Percentiles rank a stretch among this genome's conserved stretches.
Evolutionary conservation across 2,113 vertebrate species (phyloP).

Genomic region (Paraplagusia blochii): DNA sequence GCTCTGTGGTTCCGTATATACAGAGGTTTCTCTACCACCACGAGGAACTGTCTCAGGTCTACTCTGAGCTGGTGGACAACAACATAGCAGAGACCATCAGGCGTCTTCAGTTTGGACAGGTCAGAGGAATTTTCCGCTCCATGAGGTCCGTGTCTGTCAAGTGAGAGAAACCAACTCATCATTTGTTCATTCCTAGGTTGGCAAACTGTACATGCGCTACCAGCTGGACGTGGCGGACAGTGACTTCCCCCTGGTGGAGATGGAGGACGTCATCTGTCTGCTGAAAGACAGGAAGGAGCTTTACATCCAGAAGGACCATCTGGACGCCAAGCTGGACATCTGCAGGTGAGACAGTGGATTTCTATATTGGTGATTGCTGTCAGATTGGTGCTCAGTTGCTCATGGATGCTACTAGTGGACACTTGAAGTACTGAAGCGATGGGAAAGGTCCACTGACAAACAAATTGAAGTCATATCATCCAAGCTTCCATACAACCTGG

Average conservation of each 20-base stretch:
- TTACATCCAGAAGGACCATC: slow-evolving; percentile 78
- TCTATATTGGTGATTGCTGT: too few species aligned
- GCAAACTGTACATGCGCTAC: slow-evolving; percentile 76
- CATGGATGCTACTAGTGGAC: too few species aligned
- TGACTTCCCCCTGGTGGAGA: slow-evolving; percentile 43
- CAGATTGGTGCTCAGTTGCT: too few species aligned
- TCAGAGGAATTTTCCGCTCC: slow-evolving; percentile 20
- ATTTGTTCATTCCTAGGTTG: slow-evolving; percentile 62
- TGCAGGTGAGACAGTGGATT: slow-evolving; percentile 61
- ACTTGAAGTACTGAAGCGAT: too few species aligned
- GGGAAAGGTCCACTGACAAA: too few species aligned
- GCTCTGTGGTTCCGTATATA: slow-evolving; percentile 69
- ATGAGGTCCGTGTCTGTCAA: not conserved
- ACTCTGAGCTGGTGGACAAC: slow-evolving; percentile 57
- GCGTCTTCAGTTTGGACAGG: slow-evolving; percentile 68
- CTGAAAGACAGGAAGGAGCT: slow-evolving; percentile 74
- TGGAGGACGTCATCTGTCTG: slow-evolving; percentile 72
- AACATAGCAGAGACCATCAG: slow-evolving; percentile 64
- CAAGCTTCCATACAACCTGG: too few species aligned
- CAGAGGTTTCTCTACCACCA: slow-evolving; percentile 75
- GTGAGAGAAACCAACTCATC: not conserved
- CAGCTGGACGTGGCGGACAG: slow-evolving; percentile 56
- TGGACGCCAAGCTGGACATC: slow-evolving; percentile 68
- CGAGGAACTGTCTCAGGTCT: slow-evolving; percentile 57
- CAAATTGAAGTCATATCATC: too few species aligned